A percentile compares a stretch with the other conserved stretches of the same genome.
These are phyloP conservation scores for Andrena hattorfiana DNA, from an alignment of 2,888 invertebrate genomes.

Conservation along the genomic window DNA sequence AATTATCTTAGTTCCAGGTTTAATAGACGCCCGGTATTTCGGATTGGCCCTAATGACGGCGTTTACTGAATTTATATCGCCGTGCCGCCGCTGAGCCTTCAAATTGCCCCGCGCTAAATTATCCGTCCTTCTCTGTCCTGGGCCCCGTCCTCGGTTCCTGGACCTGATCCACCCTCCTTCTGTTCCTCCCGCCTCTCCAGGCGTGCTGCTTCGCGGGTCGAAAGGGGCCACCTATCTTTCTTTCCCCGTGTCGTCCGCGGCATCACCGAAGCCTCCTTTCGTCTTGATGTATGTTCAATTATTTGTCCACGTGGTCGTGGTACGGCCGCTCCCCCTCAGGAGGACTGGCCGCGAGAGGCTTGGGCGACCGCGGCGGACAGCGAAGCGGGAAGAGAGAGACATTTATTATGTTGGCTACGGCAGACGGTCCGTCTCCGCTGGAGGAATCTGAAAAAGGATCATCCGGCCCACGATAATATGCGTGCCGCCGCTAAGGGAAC, in stretches of 20 bases:
- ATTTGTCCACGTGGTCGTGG: constrained; percentile 70
- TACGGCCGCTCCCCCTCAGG: constrained; percentile 23
- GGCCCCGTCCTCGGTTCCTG: neutral
- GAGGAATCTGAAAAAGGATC: constrained; percentile 67
- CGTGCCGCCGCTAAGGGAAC: constrained; percentile 50
- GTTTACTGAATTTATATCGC: constrained; percentile 83
- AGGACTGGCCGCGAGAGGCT: neutral
- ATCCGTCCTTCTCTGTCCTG: constrained; percentile 53
- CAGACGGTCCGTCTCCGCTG: constrained; percentile 66
- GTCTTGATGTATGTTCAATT: constrained; percentile 79
- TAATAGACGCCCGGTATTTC: constrained; percentile 84
- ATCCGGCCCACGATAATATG: constrained; percentile 63
- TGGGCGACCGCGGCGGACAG: constrained; percentile 4
- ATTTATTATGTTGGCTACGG: constrained; percentile 72
- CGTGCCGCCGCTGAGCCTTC: constrained; percentile 70
- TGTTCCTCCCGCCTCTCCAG: constrained; percentile 12
- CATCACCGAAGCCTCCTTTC: constrained; percentile 55
- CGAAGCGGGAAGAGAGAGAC: constrained; percentile 74
- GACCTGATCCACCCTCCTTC: constrained; percentile 19
- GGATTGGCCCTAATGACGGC: constrained; percentile 83
- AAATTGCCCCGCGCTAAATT: constrained; percentile 77
- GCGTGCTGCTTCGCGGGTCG: constrained; percentile 23
- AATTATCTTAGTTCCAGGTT: constrained; percentile 83
- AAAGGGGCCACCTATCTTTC: constrained; percentile 51
- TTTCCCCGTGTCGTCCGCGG: constrained; percentile 52